Evolutionary conservation across 2,113 vertebrate species (phyloP), one percentile per base, ranked within the genome.

Genomic region (Channa argus): DNA sequence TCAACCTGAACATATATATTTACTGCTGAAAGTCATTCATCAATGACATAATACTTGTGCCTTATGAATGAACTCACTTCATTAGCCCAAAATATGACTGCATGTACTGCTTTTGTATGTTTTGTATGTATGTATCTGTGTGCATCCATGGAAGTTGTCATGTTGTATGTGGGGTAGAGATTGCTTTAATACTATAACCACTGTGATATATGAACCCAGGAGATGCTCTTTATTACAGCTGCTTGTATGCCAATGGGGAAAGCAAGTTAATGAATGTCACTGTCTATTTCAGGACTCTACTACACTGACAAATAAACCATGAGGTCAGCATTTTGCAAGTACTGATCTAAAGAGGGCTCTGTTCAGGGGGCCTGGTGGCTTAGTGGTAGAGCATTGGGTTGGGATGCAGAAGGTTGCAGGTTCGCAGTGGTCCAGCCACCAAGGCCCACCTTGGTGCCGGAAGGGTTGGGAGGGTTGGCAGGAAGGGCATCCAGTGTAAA

Each of bases 201-300:
- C 9, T 5, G 10, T 3, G 24, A 68, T 43, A 14, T 43, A 14
- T 11, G 6, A 62, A 41, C n/a, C 12, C 9, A 51, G 68, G 52
- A 54, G 12, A 8, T 8, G 60, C 50, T 59, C 59, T 67, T 73
- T 69, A 7, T 49, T 8, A 9, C 12, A 73, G 52, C 66, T 74
- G 53, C 0, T 41, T 43, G 50, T 12, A 45, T 44, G 34, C 24
- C 43, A 54, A 50, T 47, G 9, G 1, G 44, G 50, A 11, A 39
- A 34, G 41, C 11, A 1, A 63, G 45, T 54, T 68, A 82, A 80
- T 86, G 72, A 85, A 73, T 71, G 74, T 39, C 44, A 69, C 59
- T 3, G 53, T 73, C 68, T 73, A 75, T 83, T 83, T 79, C 60
- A 66, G 37, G 73, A 45, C 14, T 38, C 24, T 2, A n/a, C 70